Percentiles rank a stretch among this genome's conserved stretches.
These are phyloP conservation scores for Apeltes quadracus DNA, from an alignment of 2,113 vertebrate species.

Conservation along the genomic window DNA sequence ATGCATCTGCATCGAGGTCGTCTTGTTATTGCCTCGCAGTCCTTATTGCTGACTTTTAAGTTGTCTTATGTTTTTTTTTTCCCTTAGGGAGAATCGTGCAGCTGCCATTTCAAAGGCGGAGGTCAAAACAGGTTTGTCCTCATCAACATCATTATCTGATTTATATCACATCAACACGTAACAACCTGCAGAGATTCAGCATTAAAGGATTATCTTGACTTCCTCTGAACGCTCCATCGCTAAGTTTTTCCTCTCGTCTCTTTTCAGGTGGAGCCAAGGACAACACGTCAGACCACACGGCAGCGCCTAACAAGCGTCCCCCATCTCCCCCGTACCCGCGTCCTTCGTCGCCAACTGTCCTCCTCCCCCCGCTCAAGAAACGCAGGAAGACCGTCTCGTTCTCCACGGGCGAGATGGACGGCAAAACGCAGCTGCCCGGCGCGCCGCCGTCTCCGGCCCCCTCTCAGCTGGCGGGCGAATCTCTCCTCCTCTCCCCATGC, in stretches of 20 bases:
- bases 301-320: constrained; percentile 51
- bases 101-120: constrained; percentile 55
- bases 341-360: constrained; percentile 81
- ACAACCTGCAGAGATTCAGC: neutral
- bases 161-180: neutral
- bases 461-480: constrained; percentile 51
- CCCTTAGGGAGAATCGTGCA: constrained; percentile 59
- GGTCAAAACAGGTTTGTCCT: constrained; percentile 73
- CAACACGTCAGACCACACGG: constrained; percentile 33
- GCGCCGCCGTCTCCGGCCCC: constrained; percentile 50
- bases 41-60: neutral
- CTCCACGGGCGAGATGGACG: constrained; percentile 80
- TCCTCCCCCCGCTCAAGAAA: constrained; percentile 90
- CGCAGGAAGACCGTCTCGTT: constrained; percentile 91
- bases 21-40: neutral
- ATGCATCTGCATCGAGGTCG: neutral
- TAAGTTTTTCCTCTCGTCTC: neutral
- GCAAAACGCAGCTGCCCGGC: constrained; percentile 46
- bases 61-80: constrained; percentile 2
- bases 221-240: neutral
- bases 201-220: neutral
- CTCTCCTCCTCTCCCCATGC: constrained; percentile 50
- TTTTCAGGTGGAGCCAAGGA: constrained; percentile 58
- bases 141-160: neutral
- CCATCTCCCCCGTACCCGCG: constrained; percentile 70